A percentile compares a stretch with the other conserved stretches of the same genome.
These are phyloP conservation scores for Papilio elwesi DNA, from an alignment of 2,888 invertebrate species.

Conservation along the genomic window DNA sequence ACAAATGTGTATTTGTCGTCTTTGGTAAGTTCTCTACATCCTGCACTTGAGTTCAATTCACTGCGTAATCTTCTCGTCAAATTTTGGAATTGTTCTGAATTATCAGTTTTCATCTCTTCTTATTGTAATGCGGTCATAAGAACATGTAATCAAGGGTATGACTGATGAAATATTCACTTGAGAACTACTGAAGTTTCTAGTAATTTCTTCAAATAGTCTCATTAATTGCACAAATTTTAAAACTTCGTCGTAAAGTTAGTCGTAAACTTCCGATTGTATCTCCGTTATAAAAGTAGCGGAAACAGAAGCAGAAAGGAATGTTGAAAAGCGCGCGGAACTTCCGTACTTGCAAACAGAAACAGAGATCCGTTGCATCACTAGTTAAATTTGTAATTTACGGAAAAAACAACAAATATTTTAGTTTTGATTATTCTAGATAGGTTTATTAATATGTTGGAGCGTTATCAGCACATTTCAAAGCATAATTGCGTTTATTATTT, in stretches of 20 bases:
- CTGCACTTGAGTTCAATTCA: slow-evolving; percentile 12
- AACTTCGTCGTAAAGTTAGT: no score
- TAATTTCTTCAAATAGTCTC: background rate
- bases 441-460: background rate
- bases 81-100: background rate
- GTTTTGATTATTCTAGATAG: background rate
- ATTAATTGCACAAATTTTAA: background rate
- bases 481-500: slow-evolving; percentile 24
- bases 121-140: background rate
- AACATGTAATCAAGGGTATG: background rate
- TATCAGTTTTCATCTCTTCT: slow-evolving; percentile 7
- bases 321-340: no score
- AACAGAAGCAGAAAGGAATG: no score
- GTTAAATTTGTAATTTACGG: slow-evolving; percentile 1
- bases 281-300: no score
- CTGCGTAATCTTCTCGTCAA: background rate
- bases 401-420: slow-evolving; percentile 1
- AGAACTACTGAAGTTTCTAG: background rate
- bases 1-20: no score
- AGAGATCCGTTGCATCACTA: no score
- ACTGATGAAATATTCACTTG: background rate
- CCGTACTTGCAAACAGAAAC: no score
- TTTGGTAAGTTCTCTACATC: no score
- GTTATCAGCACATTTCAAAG: slow-evolving; percentile 16
- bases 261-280: no score